These are phyloP conservation scores for Drosophila anceps DNA, from an alignment of 2,888 invertebrate genomes.

Conservation along the genomic window DNA sequence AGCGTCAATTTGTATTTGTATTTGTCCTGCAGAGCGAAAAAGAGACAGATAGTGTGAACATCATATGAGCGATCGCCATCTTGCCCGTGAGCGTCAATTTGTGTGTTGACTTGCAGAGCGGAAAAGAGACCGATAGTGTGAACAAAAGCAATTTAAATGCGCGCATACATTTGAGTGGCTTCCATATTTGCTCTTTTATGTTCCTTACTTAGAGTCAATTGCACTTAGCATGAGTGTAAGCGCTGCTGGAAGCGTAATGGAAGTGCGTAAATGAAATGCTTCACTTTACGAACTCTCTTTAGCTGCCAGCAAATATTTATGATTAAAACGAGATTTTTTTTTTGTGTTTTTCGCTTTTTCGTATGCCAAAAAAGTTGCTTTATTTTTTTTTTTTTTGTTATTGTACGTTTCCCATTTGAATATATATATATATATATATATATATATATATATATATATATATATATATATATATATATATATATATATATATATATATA, in stretches of 20 bases:
- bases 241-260: neutral
- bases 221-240: neutral
- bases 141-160: neutral
- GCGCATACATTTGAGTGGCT: neutral
- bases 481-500: neutral
- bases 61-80: neutral
- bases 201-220: neutral
- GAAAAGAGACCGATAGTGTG: neutral
- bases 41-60: too few relatives aligned
- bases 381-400: constrained; percentile 51
- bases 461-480: constrained; percentile 34
- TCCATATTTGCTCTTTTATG: neutral
- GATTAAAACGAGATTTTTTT: neutral
- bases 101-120: neutral
- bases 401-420: constrained; percentile 62
- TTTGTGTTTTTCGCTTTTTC: constrained; percentile 67
- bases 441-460: neutral
- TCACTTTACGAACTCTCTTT: neutral
- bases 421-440: constrained; percentile 36
- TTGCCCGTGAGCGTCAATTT: neutral
- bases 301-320: neutral
- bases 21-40: too few relatives aligned
- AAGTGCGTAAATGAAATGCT: neutral
- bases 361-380: constrained; percentile 75
- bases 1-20: too few relatives aligned